Base-by-base conservation (phyloP, 2,113 vertebrate genomes). In the Oncorhynchus tshawytscha region DNA sequence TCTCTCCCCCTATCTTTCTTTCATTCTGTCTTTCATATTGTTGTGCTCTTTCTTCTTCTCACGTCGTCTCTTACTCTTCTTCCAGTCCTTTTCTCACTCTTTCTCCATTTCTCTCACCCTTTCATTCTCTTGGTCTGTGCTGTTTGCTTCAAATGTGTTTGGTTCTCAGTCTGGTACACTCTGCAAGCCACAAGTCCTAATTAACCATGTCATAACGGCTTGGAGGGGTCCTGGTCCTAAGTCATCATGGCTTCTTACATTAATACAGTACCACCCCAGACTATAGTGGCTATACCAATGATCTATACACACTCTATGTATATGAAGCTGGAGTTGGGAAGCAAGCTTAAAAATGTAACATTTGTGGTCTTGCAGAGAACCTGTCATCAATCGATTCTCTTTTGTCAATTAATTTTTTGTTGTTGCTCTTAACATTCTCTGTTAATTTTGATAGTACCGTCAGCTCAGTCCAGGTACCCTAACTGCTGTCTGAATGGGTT, bases 81-180 rank as follows among this genome's bases (percentile, higher is more conserved):
- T 69, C 66, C 78, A 68, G 77, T 78, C 67, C 27, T 54, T 60
- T 31, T 75, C 59, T 34, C 60, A 45, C 70, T 62, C 22, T 65
- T 65, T 70, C 6, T 72, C 78, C 1, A 15, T 79, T 75, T 70
- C 24, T 24, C 13, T 16, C 27, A 29, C 70, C 5, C 20, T 68
- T 3, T 68, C 11, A 48, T 76, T 79, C 24, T 65, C 75, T 67
- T 39, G 27, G 79, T 78, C 72, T 71, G 59, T 60, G 51, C 71
- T 1, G 18, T 80, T 79, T 79, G 85, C 84, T 88, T 83, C 89
- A 91, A 87, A 90, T 92, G 88, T 89, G 85, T 31, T 60, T 67
- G 67, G 84, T 82, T 82, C 72, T 74, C 73, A 70, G 84, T 74
- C 75, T 85, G 87, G 83, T 78, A 85, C 81, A 79, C 24, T 24